Percentiles rank a stretch among this genome's conserved stretches.
phyloP scores from a whole-genome alignment of 2,113 vertebrate species.

The Ailurus styani region DNA sequence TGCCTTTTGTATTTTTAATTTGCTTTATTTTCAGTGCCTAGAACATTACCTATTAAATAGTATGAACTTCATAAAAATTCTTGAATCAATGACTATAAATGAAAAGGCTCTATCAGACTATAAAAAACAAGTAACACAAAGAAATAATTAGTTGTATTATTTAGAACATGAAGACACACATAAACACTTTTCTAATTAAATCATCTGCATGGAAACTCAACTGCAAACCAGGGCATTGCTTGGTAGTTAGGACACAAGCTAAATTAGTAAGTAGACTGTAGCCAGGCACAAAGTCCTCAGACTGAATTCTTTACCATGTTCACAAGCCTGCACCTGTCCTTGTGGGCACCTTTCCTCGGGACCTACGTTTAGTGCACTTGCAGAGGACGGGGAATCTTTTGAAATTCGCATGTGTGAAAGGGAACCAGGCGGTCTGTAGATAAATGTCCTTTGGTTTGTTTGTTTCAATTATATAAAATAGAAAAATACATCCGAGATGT shows the following conservation, averaged over 20 bases:
- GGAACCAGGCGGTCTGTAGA: background rate
- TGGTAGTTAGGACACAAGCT: background rate
- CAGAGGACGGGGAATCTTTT: background rate
- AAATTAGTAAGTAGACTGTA: background rate
- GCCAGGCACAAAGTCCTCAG: background rate
- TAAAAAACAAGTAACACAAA: background rate
- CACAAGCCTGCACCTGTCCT: background rate
- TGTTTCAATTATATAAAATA: slow-evolving; percentile 10
- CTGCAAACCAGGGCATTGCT: background rate
- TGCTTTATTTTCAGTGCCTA: background rate
- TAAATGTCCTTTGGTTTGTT: background rate
- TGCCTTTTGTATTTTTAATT: background rate
- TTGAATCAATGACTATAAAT: slow-evolving; percentile 33
- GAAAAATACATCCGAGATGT: background rate
- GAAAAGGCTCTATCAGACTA: background rate
- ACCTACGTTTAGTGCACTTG: background rate
- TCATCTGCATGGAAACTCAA: background rate
- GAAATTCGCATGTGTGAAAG: background rate
- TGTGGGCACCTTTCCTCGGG: background rate
- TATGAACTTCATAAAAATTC: background rate
- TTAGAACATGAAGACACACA: slow-evolving; percentile 17
- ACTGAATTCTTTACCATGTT: background rate
- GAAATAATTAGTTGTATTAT: slow-evolving; percentile 19
- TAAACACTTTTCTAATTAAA: slow-evolving; percentile 31
- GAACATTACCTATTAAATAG: slow-evolving; percentile 3